phyloP scores from a whole-genome alignment of 2,797 vertebrate genomes.

The Alosa sapidissima region DNA sequence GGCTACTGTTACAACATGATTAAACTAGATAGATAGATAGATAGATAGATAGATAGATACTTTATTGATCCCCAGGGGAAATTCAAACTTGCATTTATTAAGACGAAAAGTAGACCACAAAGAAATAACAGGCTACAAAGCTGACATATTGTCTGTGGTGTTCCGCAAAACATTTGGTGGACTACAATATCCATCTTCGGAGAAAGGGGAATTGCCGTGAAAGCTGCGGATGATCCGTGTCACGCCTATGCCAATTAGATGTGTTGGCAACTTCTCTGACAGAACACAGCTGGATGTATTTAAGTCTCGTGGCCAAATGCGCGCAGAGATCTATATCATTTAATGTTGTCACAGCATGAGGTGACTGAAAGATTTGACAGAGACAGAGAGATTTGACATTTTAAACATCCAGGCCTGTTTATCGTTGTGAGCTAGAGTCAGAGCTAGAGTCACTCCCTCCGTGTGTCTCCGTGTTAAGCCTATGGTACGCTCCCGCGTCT shows the following conservation, averaged over 20 bases:
- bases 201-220: background rate
- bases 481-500: no score
- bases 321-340: background rate
- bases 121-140: background rate
- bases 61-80: no score
- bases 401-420: background rate
- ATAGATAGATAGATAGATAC: no score
- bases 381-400: background rate
- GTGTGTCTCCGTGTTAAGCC: background rate
- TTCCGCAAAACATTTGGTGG: background rate
- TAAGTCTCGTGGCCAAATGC: background rate
- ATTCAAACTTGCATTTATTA: background rate
- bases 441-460: background rate
- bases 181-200: background rate
- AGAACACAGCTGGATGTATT: background rate
- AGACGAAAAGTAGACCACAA: background rate
- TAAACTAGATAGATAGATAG: no score
- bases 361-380: background rate
- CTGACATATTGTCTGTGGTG: background rate
- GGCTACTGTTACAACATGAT: background rate
- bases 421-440: background rate
- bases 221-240: background rate
- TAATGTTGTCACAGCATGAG: background rate
- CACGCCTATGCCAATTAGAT: background rate
- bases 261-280: background rate